Evolutionary conservation across 2,113 vertebrate genomes (phyloP), one percentile per base, ranked within the genome.

Genomic region (Caloenas nicobarica): DNA sequence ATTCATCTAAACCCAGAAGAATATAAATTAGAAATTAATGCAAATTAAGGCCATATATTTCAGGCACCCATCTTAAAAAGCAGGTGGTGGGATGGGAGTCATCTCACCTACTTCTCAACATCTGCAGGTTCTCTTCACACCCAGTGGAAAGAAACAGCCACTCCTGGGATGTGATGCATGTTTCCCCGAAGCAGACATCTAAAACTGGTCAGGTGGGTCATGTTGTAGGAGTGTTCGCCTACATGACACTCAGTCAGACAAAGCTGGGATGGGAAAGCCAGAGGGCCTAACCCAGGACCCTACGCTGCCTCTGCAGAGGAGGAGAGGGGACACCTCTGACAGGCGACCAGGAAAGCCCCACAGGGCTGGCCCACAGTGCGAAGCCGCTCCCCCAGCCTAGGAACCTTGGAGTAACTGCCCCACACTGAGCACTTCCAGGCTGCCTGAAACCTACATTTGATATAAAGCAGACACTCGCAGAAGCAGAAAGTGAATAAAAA

Each of bases 371-470:
- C 42, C 58, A 61, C 56, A 71, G 17, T 12, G 21, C 38, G 71
- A 69, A 76, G 57, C 46, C 1, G 0, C 34, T 56, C 70, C 57
- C 31, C 0, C 0, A 84, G 42, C 53, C 61, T 25, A 31, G 38
- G 23, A 62, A 81, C 42, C 50, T 4, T 2, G 3, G 19, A 28
- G 13, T 10, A 53, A 33, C 1, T 11, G 36, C 5, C 36, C 11
- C 56, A 64, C 31, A 48, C 14, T 11, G 26, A 66, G 62, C 66
- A 77, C 58, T 34, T 77, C 15, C 50, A 95, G 33, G 24, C 16
- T 2, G 1, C 48, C 21, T n/a, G 31, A 57, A 74, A 81, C 65
- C 33, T 65, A 21, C 34, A 46, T 51, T 92, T 86, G 29, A 34
- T 10, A 23, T 74, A 18, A 36, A 53, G 40, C 4, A 61, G 50